phyloP scores from a whole-genome alignment of 2,113 vertebrate species.

The Halcyon senegalensis region DNA sequence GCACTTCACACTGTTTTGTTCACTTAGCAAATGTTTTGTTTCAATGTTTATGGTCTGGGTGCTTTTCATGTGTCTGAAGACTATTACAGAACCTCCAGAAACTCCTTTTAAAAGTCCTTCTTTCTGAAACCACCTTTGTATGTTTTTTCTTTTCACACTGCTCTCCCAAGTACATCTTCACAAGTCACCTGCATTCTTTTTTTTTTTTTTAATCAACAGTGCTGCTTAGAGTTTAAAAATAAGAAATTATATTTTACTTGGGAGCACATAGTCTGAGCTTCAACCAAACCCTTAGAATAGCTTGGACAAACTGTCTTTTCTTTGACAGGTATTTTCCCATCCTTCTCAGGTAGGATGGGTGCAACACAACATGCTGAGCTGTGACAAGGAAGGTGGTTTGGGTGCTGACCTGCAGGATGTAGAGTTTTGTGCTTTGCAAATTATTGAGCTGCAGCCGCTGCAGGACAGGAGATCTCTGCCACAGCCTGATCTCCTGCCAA shows the following conservation, averaged over 20 bases:
- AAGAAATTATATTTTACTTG: not conserved
- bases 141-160: not conserved
- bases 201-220: not conserved
- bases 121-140: not conserved
- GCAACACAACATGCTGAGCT: fast-evolving
- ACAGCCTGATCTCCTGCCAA: not conserved
- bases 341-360: not conserved
- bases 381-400: not conserved
- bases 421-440: not conserved
- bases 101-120: not conserved
- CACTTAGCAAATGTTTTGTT: not conserved
- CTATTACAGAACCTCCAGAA: not conserved
- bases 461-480: not conserved
- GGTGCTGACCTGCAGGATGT: not conserved
- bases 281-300: not conserved
- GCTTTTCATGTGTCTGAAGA: not conserved
- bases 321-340: not conserved
- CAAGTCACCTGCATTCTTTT: not conserved
- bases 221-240: not conserved
- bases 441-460: not conserved
- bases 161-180: not conserved
- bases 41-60: not conserved
- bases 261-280: not conserved
- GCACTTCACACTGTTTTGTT: not conserved
- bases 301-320: not conserved